Conservation (phyloP, 2,888 invertebrate genomes). For the Agrochola macilenta region DNA sequence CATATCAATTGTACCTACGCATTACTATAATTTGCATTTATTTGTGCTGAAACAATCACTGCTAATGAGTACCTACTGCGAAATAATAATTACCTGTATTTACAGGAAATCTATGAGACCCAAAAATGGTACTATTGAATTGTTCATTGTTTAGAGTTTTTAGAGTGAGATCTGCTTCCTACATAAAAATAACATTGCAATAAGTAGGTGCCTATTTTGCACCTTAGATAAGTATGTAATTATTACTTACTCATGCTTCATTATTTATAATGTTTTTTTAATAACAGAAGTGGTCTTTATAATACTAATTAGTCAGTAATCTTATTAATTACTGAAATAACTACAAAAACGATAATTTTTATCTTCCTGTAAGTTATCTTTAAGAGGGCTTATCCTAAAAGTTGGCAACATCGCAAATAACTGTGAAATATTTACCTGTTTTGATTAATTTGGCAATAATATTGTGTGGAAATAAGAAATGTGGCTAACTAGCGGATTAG, state of each 20-base stretch:
- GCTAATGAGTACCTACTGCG: neutral
- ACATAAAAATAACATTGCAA: neutral
- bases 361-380: constrained; percentile 26
- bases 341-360: constrained; percentile 18
- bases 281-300: constrained; percentile 18
- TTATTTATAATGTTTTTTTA: constrained; percentile 33
- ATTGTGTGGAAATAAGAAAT: no score
- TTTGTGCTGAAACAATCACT: neutral
- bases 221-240: constrained; percentile 9
- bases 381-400: neutral
- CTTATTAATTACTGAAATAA: constrained; percentile 31
- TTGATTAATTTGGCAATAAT: no score
- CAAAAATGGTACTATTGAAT: neutral
- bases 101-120: no score
- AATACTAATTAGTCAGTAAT: constrained; percentile 29
- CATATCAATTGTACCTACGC: neutral
- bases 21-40: neutral
- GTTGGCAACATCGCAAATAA: no score
- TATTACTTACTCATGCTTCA: neutral
- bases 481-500: no score
- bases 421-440: no score
- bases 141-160: constrained; percentile 3
- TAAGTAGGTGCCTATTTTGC: neutral
- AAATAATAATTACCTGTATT: neutral
- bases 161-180: constrained; percentile 21